Evolutionary conservation across 2,113 vertebrate genomes (phyloP).

Genomic region (Furnarius figulus): DNA sequence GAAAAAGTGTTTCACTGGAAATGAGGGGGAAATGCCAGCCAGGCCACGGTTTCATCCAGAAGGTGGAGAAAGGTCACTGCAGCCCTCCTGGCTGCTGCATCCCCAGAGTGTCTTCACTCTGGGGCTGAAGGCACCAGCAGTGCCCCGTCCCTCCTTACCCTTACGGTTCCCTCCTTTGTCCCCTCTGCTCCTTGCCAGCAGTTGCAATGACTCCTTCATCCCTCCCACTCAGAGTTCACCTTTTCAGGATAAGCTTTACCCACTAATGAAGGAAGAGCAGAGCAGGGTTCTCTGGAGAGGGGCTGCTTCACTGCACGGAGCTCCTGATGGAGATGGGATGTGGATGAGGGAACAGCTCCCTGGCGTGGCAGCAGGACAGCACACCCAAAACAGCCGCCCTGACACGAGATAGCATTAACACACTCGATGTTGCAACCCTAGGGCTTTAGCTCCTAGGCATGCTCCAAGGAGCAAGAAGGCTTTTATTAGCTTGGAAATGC

Average conservation of each 20-base stretch:
- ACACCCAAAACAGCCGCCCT: not conserved
- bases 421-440: not conserved
- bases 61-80: not conserved
- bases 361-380: not conserved
- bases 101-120: not conserved
- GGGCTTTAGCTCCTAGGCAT: not conserved
- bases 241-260: not conserved
- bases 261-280: not conserved
- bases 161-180: not conserved
- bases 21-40: not conserved
- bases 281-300: not conserved
- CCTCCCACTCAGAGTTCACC: accelerated
- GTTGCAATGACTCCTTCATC: not conserved
- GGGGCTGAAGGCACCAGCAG: not conserved
- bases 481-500: not conserved
- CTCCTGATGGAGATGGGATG: not conserved
- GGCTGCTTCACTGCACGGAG: not conserved
- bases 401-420: not conserved
- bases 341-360: not conserved
- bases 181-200: not conserved
- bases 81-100: not conserved
- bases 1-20: not conserved
- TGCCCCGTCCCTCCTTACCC: not conserved
- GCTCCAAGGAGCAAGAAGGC: not conserved
- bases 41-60: not conserved